phyloP scores from a whole-genome alignment of 1,140 invertebrate genomes.

The Camponotus floridanus region DNA sequence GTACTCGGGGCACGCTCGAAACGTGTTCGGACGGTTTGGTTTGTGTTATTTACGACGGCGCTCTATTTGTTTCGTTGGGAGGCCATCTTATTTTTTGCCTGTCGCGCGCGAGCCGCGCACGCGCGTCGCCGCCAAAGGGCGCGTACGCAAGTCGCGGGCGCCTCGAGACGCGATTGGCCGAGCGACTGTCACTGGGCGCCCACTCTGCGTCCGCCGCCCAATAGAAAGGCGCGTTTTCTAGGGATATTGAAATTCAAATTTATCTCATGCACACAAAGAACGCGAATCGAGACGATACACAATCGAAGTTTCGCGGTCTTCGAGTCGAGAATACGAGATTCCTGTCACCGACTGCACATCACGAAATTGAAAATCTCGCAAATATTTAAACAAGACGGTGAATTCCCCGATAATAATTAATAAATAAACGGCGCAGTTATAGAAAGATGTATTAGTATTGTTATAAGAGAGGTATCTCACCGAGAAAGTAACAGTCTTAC shows the following conservation, averaged over 20 bases:
- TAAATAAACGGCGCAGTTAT: neutral
- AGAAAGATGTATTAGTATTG: neutral
- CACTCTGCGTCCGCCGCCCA: too few relatives aligned
- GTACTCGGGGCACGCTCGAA: neutral
- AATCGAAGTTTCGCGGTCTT: too few relatives aligned
- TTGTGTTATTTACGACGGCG: slow-evolving; percentile 80
- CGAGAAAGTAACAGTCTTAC: neutral
- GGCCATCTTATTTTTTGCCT: slow-evolving; percentile 80
- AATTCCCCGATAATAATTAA: neutral
- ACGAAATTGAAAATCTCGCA: neutral
- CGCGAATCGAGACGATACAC: neutral
- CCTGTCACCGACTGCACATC: neutral
- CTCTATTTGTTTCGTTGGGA: slow-evolving; percentile 80
- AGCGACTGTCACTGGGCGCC: neutral
- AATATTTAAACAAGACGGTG: neutral
- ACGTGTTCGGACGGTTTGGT: slow-evolving; percentile 71
- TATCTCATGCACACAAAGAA: too few relatives aligned
- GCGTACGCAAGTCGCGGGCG: neutral
- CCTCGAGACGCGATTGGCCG: too few relatives aligned
- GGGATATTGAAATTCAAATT: too few relatives aligned
- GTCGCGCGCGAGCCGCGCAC: slow-evolving; percentile 73
- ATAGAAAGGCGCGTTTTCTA: too few relatives aligned
- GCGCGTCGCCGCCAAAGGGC: slow-evolving; percentile 59
- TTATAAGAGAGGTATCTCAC: neutral
- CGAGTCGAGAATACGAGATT: too few relatives aligned